A percentile compares a stretch with the other conserved stretches of the same genome.
Conservation (phyloP, 2,797 vertebrate species). For the Staurois parvus region DNA sequence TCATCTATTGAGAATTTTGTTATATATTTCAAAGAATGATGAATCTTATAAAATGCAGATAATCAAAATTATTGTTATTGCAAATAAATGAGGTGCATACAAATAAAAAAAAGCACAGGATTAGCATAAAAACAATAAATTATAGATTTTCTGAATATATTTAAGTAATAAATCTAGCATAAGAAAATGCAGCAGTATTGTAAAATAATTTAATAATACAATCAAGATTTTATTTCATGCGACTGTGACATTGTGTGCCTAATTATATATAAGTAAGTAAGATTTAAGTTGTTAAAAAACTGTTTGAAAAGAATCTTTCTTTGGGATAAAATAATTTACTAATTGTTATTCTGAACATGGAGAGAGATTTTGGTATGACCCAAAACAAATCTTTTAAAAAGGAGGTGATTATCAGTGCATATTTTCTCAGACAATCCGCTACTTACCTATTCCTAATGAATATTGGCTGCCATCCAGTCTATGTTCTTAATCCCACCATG, state of each 20-base stretch:
- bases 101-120: too few relatives aligned
- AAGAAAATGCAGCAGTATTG: too few relatives aligned
- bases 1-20: too few relatives aligned
- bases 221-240: too few relatives aligned
- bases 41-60: too few relatives aligned
- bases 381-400: background rate
- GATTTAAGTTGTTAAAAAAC: background rate
- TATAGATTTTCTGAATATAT: too few relatives aligned
- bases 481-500: conserved; percentile 34
- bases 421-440: conserved; percentile 27
- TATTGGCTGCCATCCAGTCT: conserved; percentile 54
- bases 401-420: conserved; percentile 26
- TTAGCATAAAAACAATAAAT: too few relatives aligned
- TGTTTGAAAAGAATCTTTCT: background rate
- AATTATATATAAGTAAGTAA: background rate
- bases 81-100: too few relatives aligned
- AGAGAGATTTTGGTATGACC: conserved; percentile 7
- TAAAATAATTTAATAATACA: too few relatives aligned
- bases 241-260: background rate
- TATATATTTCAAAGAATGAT: too few relatives aligned
- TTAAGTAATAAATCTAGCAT: too few relatives aligned
- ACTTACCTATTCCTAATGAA: conserved; percentile 32
- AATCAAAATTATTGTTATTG: too few relatives aligned
- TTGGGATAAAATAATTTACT: background rate
- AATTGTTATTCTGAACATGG: background rate